A percentile compares a stretch with the other conserved stretches of the same genome.
These are phyloP conservation scores for Salarias fasciatus DNA, from an alignment of 2,797 vertebrate genomes.

Conservation along the genomic window DNA sequence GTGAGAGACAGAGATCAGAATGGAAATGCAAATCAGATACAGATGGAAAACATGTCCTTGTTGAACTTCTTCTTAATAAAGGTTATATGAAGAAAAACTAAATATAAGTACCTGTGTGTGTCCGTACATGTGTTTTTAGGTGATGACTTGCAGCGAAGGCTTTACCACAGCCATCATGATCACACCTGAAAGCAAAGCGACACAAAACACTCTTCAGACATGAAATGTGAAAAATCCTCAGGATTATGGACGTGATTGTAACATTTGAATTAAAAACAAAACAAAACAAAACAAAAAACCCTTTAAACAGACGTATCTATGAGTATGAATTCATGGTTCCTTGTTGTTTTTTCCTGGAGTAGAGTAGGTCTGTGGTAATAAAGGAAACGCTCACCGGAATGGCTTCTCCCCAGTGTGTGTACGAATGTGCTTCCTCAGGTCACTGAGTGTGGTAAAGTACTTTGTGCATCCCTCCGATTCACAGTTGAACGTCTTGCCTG, in stretches of 20 bases:
- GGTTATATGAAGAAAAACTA: conserved; percentile 6
- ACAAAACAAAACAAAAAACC: too few species aligned
- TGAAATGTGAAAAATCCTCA: too few species aligned
- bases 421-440: conserved; percentile 99
- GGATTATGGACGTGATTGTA: too few species aligned
- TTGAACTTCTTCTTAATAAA: neutral
- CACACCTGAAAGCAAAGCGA: conserved; percentile 85
- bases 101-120: conserved; percentile 90
- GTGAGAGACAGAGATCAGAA: conserved; percentile 7
- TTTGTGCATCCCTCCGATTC: conserved; percentile 99
- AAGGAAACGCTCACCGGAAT: conserved; percentile 87
- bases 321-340: neutral
- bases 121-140: conserved; percentile 98
- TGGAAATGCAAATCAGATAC: conserved; percentile 23
- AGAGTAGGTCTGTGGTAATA: conserved; percentile 18
- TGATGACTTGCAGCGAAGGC: conserved; percentile 99
- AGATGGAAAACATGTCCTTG: conserved; percentile 13
- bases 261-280: conserved; percentile 6
- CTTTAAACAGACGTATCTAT: too few species aligned
- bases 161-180: conserved; percentile 98
- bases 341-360: conserved; percentile 4
- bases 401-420: conserved; percentile 99
- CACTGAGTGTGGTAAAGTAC: conserved; percentile 99
- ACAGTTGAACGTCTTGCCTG: conserved; percentile 99
- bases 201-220: neutral